A percentile compares a stretch with the other conserved stretches of the same genome.
Evolutionary conservation across 2,113 vertebrate species (phyloP).

Genomic region (Coreoperca whiteheadi): DNA sequence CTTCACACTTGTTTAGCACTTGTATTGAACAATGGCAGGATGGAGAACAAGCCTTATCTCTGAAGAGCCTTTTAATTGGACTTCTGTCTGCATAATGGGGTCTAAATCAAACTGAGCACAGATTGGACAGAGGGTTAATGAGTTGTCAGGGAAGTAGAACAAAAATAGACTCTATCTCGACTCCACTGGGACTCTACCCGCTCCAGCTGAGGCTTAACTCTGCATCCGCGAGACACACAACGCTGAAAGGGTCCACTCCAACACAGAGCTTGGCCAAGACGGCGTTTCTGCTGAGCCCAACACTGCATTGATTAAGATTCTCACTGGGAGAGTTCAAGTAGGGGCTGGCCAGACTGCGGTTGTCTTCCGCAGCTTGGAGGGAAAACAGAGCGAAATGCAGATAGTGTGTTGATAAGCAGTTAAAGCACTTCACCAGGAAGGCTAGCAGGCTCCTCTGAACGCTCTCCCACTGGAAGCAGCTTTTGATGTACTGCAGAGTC

Average conservation of each 20-base stretch:
- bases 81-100: slow-evolving; percentile 63
- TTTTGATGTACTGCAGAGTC: slow-evolving; percentile 92
- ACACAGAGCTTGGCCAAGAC: slow-evolving; percentile 48
- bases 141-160: slow-evolving; percentile 75
- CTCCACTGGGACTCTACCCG: slow-evolving; percentile 74
- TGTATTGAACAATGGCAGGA: slow-evolving; percentile 45
- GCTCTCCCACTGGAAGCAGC: slow-evolving; percentile 99
- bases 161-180: slow-evolving; percentile 74
- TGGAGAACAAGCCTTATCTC: slow-evolving; percentile 60
- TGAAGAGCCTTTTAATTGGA: slow-evolving; percentile 71
- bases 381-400: slow-evolving; percentile 59
- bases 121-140: slow-evolving; percentile 77
- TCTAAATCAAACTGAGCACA: slow-evolving; percentile 63
- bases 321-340: slow-evolving; percentile 71
- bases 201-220: slow-evolving; percentile 78
- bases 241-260: slow-evolving; percentile 54
- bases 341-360: slow-evolving; percentile 59
- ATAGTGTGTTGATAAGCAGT: slow-evolving; percentile 67
- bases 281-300: slow-evolving; percentile 54
- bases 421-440: slow-evolving; percentile 89
- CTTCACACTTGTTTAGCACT: slow-evolving; percentile 41
- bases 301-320: slow-evolving; percentile 70
- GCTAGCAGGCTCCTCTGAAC: slow-evolving; percentile 89
- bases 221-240: slow-evolving; percentile 58
- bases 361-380: slow-evolving; percentile 61